Base-by-base conservation (phyloP, 1,140 invertebrate genomes). In the Physella acuta region DNA sequence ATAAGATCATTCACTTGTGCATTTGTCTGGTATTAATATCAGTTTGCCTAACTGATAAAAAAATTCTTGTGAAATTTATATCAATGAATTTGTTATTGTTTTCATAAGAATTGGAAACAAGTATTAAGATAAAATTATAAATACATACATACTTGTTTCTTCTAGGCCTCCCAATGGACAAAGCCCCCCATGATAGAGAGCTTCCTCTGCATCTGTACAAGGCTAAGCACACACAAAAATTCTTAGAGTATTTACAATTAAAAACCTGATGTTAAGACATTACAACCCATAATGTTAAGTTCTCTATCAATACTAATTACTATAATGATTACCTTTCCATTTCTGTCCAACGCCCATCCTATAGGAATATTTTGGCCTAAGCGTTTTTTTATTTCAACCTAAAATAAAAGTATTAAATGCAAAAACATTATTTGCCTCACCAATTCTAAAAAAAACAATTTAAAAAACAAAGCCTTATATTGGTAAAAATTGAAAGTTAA, bases 251-350 rank as follows among this genome's bases (percentile, higher is more conserved):
- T n/a, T n/a, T n/a, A n/a, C n/a, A n/a, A n/a, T n/a, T n/a, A n/a
- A n/a, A n/a, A n/a, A n/a, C n/a, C n/a, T n/a, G n/a, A n/a, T n/a
- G n/a, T n/a, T n/a, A n/a, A n/a, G n/a, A n/a, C n/a, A n/a, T n/a
- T n/a, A n/a, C n/a, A n/a, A n/a, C n/a, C n/a, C n/a, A n/a, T n/a
- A n/a, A n/a, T n/a, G n/a, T n/a, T n/a, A n/a, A n/a, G n/a, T n/a
- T n/a, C n/a, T n/a, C n/a, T n/a, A n/a, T n/a, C n/a, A n/a, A n/a
- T n/a, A n/a, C n/a, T n/a, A n/a, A n/a, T n/a, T n/a, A n/a, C n/a
- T n/a, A n/a, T n/a, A n/a, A n/a, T n/a, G 8, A 8, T 24, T 55
- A 64, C 62, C 62, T 51, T 64, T 51, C 62, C 62, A 52, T 64
- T 28, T 52, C 62, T 49, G 20, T 64, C 62, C 39, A 64, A 31